Conservation (phyloP, 2,888 invertebrate genomes). For the Leucania comma region DNA sequence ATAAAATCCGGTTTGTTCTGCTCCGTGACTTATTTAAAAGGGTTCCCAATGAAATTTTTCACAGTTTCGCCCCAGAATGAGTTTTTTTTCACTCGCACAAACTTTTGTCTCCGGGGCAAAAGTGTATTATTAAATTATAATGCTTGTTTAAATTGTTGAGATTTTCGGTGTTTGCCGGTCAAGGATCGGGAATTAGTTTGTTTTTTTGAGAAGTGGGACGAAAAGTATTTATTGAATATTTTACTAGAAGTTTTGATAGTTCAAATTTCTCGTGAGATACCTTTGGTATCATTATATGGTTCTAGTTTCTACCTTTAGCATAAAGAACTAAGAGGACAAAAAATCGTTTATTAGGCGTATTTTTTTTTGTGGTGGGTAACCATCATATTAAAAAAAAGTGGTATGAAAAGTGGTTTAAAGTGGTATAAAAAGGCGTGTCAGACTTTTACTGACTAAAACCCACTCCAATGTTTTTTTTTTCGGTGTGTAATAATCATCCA, state of each 20-base stretch:
- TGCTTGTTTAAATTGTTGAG: conserved; percentile 57
- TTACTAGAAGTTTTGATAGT: neutral
- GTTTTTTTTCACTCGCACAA: conserved; percentile 51
- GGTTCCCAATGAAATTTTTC: conserved; percentile 63
- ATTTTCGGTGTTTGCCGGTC: conserved; percentile 30
- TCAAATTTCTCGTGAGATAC: neutral
- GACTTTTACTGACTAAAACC: too few species aligned
- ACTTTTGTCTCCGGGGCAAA: conserved; percentile 41
- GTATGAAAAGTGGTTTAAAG: too few species aligned
- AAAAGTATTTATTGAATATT: neutral
- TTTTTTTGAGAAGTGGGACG: neutral
- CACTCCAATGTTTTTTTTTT: too few species aligned
- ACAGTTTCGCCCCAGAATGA: conserved; percentile 40
- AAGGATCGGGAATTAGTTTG: conserved; percentile 26
- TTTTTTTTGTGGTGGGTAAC: too few species aligned
- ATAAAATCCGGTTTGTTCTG: conserved; percentile 62
- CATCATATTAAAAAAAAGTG: too few species aligned
- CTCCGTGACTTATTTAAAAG: conserved; percentile 70
- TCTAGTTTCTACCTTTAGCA: neutral
- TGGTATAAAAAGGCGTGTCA: too few species aligned
- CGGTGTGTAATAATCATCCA: too few species aligned
- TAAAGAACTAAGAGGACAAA: too few species aligned
- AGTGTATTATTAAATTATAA: conserved; percentile 58
- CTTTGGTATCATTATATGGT: neutral
- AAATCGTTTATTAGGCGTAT: too few species aligned